Conservation (phyloP, 2,888 invertebrate genomes). For the Sepiola atlantica region DNA sequence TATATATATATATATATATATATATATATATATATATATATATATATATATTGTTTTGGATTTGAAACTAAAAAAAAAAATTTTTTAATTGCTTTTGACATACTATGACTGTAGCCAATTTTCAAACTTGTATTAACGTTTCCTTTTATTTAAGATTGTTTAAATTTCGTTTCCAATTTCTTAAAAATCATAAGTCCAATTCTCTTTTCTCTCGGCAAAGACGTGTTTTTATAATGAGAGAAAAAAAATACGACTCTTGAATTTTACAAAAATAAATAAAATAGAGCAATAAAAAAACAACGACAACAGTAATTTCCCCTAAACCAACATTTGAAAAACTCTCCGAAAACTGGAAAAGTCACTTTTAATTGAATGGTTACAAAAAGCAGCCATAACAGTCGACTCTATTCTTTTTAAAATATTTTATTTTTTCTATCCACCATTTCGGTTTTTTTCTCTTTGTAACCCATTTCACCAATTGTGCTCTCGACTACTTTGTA, state of each 20-base stretch:
- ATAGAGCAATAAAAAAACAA: background rate
- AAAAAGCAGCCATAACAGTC: background rate
- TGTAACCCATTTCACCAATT: background rate
- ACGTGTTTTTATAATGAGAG: background rate
- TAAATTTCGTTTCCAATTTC: background rate
- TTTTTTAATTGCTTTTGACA: background rate
- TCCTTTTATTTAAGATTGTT: background rate
- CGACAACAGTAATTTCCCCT: background rate
- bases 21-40: too few species aligned
- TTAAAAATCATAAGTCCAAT: background rate
- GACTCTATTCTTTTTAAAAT: background rate
- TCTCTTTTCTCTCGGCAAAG: too few species aligned
- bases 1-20: too few species aligned
- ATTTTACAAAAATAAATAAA: background rate
- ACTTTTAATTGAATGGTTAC: slow-evolving; percentile 32
- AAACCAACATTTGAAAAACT: background rate
- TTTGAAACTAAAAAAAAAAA: too few species aligned
- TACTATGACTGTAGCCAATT: background rate
- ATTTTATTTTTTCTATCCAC: background rate
- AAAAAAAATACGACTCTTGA: background rate
- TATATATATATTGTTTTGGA: too few species aligned
- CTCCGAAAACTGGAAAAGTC: background rate
- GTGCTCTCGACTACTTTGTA: background rate
- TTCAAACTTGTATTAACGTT: background rate
- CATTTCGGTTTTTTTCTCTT: background rate